Evolutionary conservation across 1,140 invertebrate species (phyloP).

Genomic region (Drosophila erecta): DNA sequence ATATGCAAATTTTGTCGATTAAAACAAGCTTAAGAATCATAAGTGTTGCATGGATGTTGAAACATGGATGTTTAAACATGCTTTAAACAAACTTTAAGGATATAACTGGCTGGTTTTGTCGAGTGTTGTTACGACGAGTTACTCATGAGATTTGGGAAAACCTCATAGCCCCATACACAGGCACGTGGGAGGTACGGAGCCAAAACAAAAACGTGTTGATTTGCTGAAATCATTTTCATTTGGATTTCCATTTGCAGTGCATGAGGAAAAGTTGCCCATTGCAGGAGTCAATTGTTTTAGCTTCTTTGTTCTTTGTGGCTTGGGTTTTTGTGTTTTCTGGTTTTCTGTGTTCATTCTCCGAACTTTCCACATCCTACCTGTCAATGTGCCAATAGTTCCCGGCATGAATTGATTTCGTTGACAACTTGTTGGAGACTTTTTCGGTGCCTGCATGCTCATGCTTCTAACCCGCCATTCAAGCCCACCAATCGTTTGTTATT

Average conservation of each 20-base stretch:
- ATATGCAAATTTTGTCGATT: not conserved
- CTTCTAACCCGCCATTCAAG: too few relatives aligned
- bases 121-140: not conserved
- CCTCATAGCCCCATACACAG: not conserved
- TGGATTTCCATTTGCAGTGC: conserved; percentile 28
- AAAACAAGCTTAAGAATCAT: too few relatives aligned
- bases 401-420: conserved; percentile 14
- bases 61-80: too few relatives aligned
- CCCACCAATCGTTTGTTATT: not conserved
- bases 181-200: conserved; percentile 3
- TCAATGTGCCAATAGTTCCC: conserved; percentile 16
- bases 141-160: too few relatives aligned
- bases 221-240: conserved; percentile 52
- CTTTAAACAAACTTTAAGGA: too few relatives aligned
- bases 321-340: too few relatives aligned
- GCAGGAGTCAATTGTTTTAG: conserved; percentile 49
- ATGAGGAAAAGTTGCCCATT: conserved; percentile 25
- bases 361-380: conserved; percentile 1
- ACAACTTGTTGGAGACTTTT: not conserved
- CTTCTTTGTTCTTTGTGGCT: conserved; percentile 11
- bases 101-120: not conserved
- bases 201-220: conserved; percentile 63
- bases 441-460: too few relatives aligned
- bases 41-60: too few relatives aligned
- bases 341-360: not conserved